phyloP scores from a whole-genome alignment of 2,113 vertebrate genomes.

The Pyrgilauda ruficollis region DNA sequence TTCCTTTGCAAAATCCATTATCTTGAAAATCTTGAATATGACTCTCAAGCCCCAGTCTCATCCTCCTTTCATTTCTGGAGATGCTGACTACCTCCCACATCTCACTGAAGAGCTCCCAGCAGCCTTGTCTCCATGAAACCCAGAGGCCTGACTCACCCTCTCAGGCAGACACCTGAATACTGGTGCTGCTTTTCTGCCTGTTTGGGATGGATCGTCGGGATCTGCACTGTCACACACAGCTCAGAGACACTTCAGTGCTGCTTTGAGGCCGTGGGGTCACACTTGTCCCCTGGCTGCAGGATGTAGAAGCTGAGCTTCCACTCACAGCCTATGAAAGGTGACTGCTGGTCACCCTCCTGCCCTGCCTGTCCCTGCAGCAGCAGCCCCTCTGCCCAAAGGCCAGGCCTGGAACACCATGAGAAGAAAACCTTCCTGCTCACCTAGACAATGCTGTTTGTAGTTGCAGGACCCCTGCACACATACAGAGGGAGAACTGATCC shows the following conservation, averaged over 20 bases:
- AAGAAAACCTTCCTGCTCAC: background rate
- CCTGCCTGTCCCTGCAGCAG: background rate
- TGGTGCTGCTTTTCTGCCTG: background rate
- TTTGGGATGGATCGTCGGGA: background rate
- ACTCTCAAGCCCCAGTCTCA: background rate
- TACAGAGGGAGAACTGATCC: background rate
- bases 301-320: background rate
- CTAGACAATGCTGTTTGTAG: background rate
- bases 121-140: background rate
- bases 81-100: background rate
- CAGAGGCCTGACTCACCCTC: background rate
- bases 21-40: background rate
- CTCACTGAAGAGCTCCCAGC: background rate
- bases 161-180: background rate
- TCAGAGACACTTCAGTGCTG: background rate
- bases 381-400: background rate
- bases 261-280: background rate
- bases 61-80: background rate
- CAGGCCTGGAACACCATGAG: background rate
- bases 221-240: background rate
- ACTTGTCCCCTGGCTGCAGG: background rate
- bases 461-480: fast-evolving
- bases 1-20: background rate
- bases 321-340: fast-evolving
- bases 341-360: background rate